A percentile compares a stretch with the other conserved stretches of the same genome.
Evolutionary conservation across 1,140 invertebrate genomes (phyloP).

Genomic region (Caenorhabditis brenneri): DNA sequence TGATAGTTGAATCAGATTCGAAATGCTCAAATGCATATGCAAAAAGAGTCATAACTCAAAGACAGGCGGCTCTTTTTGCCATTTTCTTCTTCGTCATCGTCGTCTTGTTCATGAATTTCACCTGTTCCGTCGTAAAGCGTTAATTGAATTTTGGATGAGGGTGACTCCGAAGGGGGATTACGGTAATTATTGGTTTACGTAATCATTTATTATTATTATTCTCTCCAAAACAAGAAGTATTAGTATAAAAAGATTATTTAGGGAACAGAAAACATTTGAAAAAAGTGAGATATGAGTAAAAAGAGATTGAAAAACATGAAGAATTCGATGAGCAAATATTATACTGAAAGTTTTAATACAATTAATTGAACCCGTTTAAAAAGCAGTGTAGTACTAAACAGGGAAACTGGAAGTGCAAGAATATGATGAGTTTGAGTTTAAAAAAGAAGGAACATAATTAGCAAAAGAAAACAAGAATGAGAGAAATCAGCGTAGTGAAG

Average conservation of each 20-base stretch:
- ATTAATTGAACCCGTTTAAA: background rate
- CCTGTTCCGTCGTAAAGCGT: constrained; percentile 8
- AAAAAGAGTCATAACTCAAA: background rate
- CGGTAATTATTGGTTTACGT: constrained; percentile 33
- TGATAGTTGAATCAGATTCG: background rate
- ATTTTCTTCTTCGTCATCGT: background rate
- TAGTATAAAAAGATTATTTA: background rate
- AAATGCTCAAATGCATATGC: background rate
- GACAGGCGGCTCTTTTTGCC: constrained; percentile 5
- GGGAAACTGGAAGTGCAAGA: background rate
- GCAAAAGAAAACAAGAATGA: background rate
- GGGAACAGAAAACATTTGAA: background rate
- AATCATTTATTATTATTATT: constrained; percentile 26
- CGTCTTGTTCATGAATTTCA: background rate
- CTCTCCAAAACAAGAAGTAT: constrained; percentile 27
- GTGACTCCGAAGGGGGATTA: constrained; percentile 9
- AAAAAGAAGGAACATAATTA: background rate
- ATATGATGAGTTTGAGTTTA: too few relatives aligned
- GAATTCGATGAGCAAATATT: background rate
- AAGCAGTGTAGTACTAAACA: constrained; percentile 5
- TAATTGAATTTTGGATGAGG: constrained; percentile 43
- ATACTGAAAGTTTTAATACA: too few relatives aligned
- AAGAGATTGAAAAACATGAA: background rate
- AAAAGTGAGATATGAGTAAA: constrained; percentile 31
- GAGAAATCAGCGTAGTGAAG: background rate